Conservation (phyloP, 2,113 vertebrate species). For the Eudorcas thomsonii region DNA sequence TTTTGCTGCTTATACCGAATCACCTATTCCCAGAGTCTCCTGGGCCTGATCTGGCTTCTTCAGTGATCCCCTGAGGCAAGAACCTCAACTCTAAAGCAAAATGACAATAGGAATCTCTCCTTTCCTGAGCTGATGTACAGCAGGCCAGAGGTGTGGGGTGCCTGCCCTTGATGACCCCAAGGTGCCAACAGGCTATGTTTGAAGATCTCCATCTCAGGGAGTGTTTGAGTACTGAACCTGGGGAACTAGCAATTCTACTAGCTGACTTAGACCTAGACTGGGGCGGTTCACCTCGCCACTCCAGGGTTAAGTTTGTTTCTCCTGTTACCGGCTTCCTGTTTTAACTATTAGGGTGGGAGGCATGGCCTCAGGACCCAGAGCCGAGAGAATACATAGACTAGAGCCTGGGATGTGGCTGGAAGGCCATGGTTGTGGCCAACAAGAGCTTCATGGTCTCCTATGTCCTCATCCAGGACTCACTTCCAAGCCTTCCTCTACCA, state of each 20-base stretch:
- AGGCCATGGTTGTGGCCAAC: not conserved
- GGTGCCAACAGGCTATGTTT: not conserved
- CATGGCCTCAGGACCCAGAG: not conserved
- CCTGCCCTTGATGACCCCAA: not conserved
- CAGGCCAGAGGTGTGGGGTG: not conserved
- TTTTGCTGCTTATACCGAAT: not conserved
- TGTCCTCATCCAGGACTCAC: not conserved
- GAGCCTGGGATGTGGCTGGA: not conserved
- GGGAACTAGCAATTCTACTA: not conserved
- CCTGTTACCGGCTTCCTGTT: not conserved
- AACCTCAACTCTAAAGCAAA: not conserved
- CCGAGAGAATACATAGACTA: not conserved
- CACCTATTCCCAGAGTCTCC: not conserved
- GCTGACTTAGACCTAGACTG: not conserved
- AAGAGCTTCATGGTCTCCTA: not conserved
- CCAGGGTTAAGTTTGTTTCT: not conserved
- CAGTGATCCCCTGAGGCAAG: not conserved
- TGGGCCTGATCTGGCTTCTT: not conserved
- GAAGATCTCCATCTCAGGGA: not conserved
- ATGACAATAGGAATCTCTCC: not conserved
- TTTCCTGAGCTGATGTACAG: not conserved
- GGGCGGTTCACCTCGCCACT: rapidly evolving
- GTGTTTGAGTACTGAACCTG: not conserved
- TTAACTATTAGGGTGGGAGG: not conserved
- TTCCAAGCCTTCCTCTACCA: not conserved